A percentile compares a stretch with the other conserved stretches of the same genome.
Conservation (phyloP, 1,140 invertebrate genomes). For the Gryon sp. region DNA sequence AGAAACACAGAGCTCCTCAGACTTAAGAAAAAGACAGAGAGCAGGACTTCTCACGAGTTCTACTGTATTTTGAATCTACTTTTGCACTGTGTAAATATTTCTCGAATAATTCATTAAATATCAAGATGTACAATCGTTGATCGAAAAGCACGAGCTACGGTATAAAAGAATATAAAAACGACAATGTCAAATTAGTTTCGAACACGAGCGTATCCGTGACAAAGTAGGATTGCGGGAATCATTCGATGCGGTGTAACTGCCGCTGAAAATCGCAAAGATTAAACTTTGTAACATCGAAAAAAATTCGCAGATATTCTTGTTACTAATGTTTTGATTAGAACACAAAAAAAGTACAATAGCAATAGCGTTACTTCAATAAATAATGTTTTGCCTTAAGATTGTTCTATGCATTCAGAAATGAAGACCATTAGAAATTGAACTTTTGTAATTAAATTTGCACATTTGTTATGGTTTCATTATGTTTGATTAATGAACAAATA, state of each 20-base stretch:
- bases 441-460: no score
- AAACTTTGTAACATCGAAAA: slow-evolving; percentile 46
- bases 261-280: slow-evolving; percentile 58
- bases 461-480: no score
- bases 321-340: slow-evolving; percentile 14
- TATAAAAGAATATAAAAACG: slow-evolving; percentile 50
- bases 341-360: neutral
- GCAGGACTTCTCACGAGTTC: no score
- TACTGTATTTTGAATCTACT: no score
- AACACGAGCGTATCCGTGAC: slow-evolving; percentile 64
- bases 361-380: no score
- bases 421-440: no score
- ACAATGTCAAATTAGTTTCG: slow-evolving; percentile 62
- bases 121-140: slow-evolving; percentile 29
- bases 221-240: slow-evolving; percentile 59
- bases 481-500: no score
- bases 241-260: slow-evolving; percentile 60
- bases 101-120: slow-evolving; percentile 38
- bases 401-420: no score
- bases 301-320: slow-evolving; percentile 40
- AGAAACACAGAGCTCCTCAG: no score
- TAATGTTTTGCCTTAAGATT: no score
- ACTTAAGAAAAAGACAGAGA: no score
- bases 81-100: slow-evolving; percentile 28
- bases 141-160: slow-evolving; percentile 54